Percentiles rank a stretch among this genome's conserved stretches.
These are phyloP conservation scores for Dryobotodes eremita DNA, from an alignment of 2,888 invertebrate species.

Conservation along the genomic window DNA sequence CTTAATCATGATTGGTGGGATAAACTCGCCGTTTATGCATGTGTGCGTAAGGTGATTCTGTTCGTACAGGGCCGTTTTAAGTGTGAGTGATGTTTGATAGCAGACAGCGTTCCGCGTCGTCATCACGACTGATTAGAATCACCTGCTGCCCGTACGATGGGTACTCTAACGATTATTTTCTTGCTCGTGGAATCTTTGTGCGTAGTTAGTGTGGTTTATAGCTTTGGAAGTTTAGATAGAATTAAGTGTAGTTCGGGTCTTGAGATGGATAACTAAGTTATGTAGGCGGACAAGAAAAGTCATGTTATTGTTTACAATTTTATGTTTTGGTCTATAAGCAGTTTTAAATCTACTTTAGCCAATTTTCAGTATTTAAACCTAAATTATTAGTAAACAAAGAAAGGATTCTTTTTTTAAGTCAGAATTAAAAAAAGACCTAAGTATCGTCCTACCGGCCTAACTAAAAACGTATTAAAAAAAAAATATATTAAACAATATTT, in stretches of 20 bases:
- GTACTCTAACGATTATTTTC: slow-evolving; percentile 35
- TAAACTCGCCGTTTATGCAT: not conserved
- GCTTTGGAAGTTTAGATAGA: slow-evolving; percentile 16
- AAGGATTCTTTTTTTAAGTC: too few species aligned
- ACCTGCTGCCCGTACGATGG: slow-evolving; percentile 49
- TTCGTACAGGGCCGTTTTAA: not conserved
- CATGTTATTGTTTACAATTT: not conserved
- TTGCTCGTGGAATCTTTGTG: slow-evolving; percentile 20
- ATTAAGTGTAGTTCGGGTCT: not conserved
- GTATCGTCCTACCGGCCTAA: too few species aligned
- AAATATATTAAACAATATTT: too few species aligned
- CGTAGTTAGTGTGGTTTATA: slow-evolving; percentile 6
- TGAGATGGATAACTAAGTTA: not conserved
- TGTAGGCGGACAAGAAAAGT: not conserved
- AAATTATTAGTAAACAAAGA: not conserved
- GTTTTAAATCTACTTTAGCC: not conserved
- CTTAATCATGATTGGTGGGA: slow-evolving; percentile 24
- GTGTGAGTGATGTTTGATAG: slow-evolving; percentile 53
- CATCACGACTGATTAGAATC: slow-evolving; percentile 68
- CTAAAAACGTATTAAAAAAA: too few species aligned
- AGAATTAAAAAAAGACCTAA: too few species aligned
- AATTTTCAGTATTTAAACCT: not conserved
- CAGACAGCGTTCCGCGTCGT: slow-evolving; percentile 55
- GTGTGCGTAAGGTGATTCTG: slow-evolving; percentile 21
- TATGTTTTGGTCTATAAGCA: not conserved